Percentiles rank a stretch among this genome's conserved stretches.
Conservation (phyloP, 2,113 vertebrate species). For the Enhydra lutris region DNA sequence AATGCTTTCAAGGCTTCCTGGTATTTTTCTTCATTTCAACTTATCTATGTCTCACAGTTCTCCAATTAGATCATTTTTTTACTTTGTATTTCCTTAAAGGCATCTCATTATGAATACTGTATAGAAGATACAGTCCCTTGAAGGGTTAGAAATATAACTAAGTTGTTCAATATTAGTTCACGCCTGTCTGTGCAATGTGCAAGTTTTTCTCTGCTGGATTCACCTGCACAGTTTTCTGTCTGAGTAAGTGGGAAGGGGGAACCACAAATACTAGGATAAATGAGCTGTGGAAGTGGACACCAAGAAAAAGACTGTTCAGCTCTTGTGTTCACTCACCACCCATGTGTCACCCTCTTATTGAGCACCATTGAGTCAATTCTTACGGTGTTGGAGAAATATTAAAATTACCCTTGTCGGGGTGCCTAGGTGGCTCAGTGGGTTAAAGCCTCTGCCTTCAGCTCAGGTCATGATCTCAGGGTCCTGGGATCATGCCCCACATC, state of each 20-base stretch:
- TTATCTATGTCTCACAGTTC: constrained; percentile 55
- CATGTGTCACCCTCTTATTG: neutral
- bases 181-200: neutral
- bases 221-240: neutral
- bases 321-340: neutral
- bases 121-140: neutral
- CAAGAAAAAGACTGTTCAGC: neutral
- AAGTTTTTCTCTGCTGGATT: neutral
- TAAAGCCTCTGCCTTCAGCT: too few relatives aligned
- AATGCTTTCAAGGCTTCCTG: constrained; percentile 66
- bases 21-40: constrained; percentile 71
- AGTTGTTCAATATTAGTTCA: neutral
- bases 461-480: too few relatives aligned
- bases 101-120: constrained; percentile 26
- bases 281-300: neutral
- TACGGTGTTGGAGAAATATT: neutral
- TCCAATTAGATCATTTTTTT: constrained; percentile 58
- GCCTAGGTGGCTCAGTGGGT: too few relatives aligned
- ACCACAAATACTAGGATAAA: neutral
- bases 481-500: too few relatives aligned
- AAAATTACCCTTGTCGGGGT: neutral
- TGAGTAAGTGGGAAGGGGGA: neutral
- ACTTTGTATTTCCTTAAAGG: constrained; percentile 58
- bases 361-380: neutral
- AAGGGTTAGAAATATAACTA: constrained; percentile 41